These are phyloP conservation scores for Dendroctonus valens DNA, from an alignment of 1,140 invertebrate species.

Conservation along the genomic window DNA sequence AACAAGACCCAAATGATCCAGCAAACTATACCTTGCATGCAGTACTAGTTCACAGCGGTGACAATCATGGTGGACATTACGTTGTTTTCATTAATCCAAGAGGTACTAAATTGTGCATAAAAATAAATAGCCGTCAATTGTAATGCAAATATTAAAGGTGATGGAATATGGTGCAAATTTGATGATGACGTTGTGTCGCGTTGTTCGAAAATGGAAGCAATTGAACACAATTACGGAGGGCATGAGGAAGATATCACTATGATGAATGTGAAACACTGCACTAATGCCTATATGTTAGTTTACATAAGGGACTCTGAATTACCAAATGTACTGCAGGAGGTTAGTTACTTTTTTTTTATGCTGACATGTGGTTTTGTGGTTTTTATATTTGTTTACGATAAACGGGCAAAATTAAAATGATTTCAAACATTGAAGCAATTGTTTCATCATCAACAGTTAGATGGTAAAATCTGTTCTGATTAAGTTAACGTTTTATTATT, in stretches of 20 bases:
- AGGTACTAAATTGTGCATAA: conserved; percentile 60
- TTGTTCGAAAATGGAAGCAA: conserved; percentile 94
- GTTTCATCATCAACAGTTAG: too few species aligned
- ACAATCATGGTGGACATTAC: conserved; percentile 99
- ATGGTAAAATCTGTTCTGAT: too few species aligned
- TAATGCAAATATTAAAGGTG: conserved; percentile 33
- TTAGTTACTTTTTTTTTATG: conserved; percentile 35
- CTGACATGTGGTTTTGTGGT: too few species aligned
- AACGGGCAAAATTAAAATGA: too few species aligned
- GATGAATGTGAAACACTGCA: conserved; percentile 91
- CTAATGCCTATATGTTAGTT: conserved; percentile 99
- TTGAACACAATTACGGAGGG: conserved; percentile 97
- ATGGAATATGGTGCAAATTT: conserved; percentile 96
- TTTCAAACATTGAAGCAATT: too few species aligned
- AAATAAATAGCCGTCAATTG: neutral
- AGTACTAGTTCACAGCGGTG: conserved; percentile 98
- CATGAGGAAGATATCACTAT: conserved; percentile 92
- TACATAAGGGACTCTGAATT: conserved; percentile 89
- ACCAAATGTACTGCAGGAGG: conserved; percentile 73
- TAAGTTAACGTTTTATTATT: too few species aligned
- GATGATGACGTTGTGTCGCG: conserved; percentile 99
- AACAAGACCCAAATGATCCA: conserved; percentile 70
- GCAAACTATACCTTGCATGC: conserved; percentile 97
- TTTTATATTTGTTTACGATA: too few species aligned
- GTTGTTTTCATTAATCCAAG: conserved; percentile 99